Conservation (phyloP, 2,888 invertebrate genomes). For the Agonopterix arenella region DNA sequence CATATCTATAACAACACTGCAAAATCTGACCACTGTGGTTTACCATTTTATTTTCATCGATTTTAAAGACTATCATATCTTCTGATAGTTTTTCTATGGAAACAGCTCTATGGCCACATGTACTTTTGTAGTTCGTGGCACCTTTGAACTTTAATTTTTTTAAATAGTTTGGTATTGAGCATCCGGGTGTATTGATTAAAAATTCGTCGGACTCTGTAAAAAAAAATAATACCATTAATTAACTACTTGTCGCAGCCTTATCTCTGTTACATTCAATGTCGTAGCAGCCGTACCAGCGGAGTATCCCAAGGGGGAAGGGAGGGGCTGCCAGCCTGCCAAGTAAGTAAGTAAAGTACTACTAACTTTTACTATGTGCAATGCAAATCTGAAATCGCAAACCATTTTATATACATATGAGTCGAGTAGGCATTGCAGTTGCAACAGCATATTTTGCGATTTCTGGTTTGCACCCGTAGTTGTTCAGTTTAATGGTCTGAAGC, state of each 20-base stretch:
- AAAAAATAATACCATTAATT: not conserved
- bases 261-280: too few relatives aligned
- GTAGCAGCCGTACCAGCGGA: too few relatives aligned
- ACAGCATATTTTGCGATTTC: too few relatives aligned
- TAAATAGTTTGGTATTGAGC: slow-evolving; percentile 42
- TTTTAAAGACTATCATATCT: slow-evolving; percentile 25
- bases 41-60: slow-evolving; percentile 25
- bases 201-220: slow-evolving; percentile 24
- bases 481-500: too few relatives aligned
- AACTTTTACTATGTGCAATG: too few relatives aligned
- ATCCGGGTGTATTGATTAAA: slow-evolving; percentile 43
- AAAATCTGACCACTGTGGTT: slow-evolving; percentile 18
- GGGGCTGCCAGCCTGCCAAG: too few relatives aligned
- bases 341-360: too few relatives aligned
- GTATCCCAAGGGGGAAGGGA: too few relatives aligned
- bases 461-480: too few relatives aligned
- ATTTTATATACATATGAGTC: too few relatives aligned
- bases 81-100: slow-evolving; percentile 25
- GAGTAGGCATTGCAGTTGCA: too few relatives aligned
- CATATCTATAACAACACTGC: slow-evolving; percentile 40
- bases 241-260: not conserved
- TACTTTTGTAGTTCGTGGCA: slow-evolving; percentile 11
- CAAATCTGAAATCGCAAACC: too few relatives aligned
- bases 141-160: slow-evolving; percentile 27
- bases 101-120: slow-evolving; percentile 35